Evolutionary conservation across 1,140 invertebrate genomes (phyloP), one percentile per base, ranked within the genome.

Genomic region (Musca domestica): DNA sequence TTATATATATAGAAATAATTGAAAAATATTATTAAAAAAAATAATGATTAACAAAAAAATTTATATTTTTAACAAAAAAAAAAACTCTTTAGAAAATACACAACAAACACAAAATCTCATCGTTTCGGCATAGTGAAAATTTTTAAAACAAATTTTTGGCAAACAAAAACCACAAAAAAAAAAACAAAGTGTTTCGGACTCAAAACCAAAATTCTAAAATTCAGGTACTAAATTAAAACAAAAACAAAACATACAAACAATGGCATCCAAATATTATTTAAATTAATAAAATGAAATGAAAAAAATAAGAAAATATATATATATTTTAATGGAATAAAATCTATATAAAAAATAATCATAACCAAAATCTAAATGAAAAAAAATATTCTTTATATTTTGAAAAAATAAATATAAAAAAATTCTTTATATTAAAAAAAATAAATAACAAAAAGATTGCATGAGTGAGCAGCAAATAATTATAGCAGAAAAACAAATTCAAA

Each of bases 191-290:
- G 76, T 80, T 80, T 80, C 78, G 78, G 78, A 80, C 76, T 74
- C 78, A 80, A 80, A 80, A 80, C 76, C 78, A 80, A 80, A 80
- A 80, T 80, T 80, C 78, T 80, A 80, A 80, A 80, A 80, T 78
- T 80, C 78, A 80, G 78, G 78, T 80, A 80, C 71, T 75, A 73
- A 70, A 68, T 74, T 78, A 71, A 71, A 70, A 70, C 67, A 51
- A 71, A 75, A 70, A 66, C 14, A 68, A 27, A 54, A 63, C 56
- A 69, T 51, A 23, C 70, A 19, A 68, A 65, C 20, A n/a, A 66
- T 15, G 49, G 68, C 17, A 46, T 67, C 48, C 67, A 63, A 41
- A 41, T 41, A 41, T 41, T 41, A 41, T 41, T 41, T 41, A 49
- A 41, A 56, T 58, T 56, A 56, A 30, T 58, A 67, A 34, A n/a